Percentiles rank a stretch among this genome's conserved stretches.
Evolutionary conservation across 1,140 invertebrate species (phyloP).

Genomic region (Platorchestia sp.): DNA sequence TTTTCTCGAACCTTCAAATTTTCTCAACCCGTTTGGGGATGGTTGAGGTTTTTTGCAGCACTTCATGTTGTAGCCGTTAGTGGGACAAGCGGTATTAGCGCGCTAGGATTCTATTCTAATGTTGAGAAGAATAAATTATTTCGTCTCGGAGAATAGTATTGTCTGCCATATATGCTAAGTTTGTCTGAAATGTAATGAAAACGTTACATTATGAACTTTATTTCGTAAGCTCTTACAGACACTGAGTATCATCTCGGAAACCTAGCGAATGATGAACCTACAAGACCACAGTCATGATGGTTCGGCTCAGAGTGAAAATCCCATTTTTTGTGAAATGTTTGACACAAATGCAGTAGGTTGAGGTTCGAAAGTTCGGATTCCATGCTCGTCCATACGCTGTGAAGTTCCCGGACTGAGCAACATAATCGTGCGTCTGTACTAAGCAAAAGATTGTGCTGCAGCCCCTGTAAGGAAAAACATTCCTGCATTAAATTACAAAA

Average conservation of each 20-base stretch:
- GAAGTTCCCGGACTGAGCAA: background rate
- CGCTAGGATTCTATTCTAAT: background rate
- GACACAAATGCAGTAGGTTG: background rate
- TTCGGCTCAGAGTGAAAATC: background rate
- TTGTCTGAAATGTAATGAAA: background rate
- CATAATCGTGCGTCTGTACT: background rate
- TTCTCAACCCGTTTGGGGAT: background rate
- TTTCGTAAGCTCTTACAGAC: too few species aligned
- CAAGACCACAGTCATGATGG: background rate
- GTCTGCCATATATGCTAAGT: background rate
- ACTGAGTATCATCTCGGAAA: too few species aligned
- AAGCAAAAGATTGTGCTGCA: background rate
- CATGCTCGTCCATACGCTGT: background rate
- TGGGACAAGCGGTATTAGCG: background rate
- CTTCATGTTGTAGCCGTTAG: background rate
- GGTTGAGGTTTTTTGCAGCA: background rate
- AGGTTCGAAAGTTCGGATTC: background rate
- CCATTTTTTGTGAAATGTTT: background rate
- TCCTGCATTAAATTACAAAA: background rate
- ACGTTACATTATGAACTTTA: too few species aligned
- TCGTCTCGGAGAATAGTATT: background rate
- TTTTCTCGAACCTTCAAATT: background rate
- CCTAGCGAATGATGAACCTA: background rate
- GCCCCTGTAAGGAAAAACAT: background rate
- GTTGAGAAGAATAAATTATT: background rate